Conservation (phyloP, 2,888 invertebrate genomes). For the Oscheius myriophilus region DNA sequence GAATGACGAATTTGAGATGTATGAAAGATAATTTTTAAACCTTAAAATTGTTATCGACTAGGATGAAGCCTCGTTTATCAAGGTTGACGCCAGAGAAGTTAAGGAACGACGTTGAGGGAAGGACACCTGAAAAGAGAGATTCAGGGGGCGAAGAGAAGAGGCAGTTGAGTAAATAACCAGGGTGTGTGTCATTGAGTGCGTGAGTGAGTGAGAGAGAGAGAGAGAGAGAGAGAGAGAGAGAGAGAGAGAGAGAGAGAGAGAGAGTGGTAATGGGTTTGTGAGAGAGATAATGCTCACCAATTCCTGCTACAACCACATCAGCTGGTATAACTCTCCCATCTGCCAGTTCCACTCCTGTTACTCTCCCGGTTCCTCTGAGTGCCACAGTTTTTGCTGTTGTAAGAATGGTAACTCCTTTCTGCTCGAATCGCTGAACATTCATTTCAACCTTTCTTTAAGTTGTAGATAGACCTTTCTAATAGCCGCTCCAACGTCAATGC, state of each 20-base stretch:
- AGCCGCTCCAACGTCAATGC: slow-evolving; percentile 80
- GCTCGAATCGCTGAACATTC: slow-evolving; percentile 77
- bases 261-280: too few species aligned
- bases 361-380: slow-evolving; percentile 76
- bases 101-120: slow-evolving; percentile 84
- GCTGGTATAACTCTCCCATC: slow-evolving; percentile 80
- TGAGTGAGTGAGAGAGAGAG: too few species aligned
- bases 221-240: too few species aligned
- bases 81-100: slow-evolving; percentile 78
- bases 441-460: too few species aligned
- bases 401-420: slow-evolving; percentile 82
- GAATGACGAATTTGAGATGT: too few species aligned
- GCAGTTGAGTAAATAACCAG: too few species aligned
- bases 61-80: slow-evolving; percentile 76
- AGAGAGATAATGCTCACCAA: slow-evolving; percentile 77
- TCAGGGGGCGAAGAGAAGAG: too few species aligned
- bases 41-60: slow-evolving; percentile 49
- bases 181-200: too few species aligned
- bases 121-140: slow-evolving; percentile 73
- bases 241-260: too few species aligned
- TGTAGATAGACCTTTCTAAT: slow-evolving; percentile 75
- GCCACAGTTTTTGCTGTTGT: slow-evolving; percentile 78
- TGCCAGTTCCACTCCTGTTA: slow-evolving; percentile 79
- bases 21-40: too few species aligned
- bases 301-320: slow-evolving; percentile 79